Conservation (phyloP, 1,140 invertebrate species). For the Diprion similis region DNA sequence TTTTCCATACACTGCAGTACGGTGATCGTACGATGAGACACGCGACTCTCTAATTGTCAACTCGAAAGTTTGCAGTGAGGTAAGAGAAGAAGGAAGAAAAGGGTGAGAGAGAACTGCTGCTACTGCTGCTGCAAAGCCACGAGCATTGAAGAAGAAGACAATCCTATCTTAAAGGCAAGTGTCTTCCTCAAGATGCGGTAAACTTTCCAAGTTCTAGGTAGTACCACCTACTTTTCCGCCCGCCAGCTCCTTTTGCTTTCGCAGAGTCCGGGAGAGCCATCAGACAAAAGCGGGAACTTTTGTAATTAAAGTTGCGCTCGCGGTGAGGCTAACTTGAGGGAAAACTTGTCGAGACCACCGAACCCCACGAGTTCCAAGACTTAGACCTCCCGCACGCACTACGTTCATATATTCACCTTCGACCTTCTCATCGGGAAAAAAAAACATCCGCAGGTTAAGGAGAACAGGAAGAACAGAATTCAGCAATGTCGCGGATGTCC, state of each 20-base stretch:
- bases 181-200: slow-evolving; percentile 22
- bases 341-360: not conserved
- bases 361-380: not conserved
- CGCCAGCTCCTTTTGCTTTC: slow-evolving; percentile 21
- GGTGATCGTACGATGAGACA: not conserved
- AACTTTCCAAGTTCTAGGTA: slow-evolving; percentile 20
- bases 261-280: slow-evolving; percentile 25
- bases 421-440: not conserved
- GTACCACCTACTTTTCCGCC: slow-evolving; percentile 30
- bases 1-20: slow-evolving; percentile 19
- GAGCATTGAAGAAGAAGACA: slow-evolving; percentile 13
- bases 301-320: slow-evolving; percentile 38
- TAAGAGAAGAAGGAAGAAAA: not conserved
- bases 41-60: not conserved
- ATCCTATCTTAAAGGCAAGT: slow-evolving; percentile 25
- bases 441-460: not conserved
- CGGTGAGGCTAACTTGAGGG: not conserved
- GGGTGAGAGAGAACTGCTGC: no score
- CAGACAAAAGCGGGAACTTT: slow-evolving; percentile 27
- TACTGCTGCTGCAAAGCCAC: not conserved
- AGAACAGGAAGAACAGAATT: not conserved
- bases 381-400: not conserved
- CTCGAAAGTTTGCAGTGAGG: slow-evolving; percentile 5
- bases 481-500: not conserved
- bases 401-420: not conserved